phyloP scores from a whole-genome alignment of 2,888 invertebrate species.

The Rhagonycha lutea region DNA sequence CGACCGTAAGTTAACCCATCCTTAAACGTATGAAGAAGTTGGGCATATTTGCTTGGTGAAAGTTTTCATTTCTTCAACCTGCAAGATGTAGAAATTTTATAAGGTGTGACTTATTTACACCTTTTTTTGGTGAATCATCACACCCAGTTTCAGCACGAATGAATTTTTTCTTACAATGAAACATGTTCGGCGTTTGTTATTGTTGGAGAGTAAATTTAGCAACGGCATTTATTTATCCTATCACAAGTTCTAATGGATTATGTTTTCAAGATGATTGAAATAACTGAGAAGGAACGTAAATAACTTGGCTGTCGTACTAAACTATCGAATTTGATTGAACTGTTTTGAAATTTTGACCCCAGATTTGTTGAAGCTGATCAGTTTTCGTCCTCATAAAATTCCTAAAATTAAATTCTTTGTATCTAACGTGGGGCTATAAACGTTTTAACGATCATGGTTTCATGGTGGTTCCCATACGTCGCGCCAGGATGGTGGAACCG shows the following conservation, averaged over 20 bases:
- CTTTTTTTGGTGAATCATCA: not conserved
- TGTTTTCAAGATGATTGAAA: not conserved
- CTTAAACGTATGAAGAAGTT: not conserved
- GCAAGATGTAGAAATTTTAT: not conserved
- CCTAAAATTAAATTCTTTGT: not conserved
- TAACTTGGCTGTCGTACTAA: not conserved
- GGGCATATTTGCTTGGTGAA: not conserved
- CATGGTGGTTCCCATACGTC: not conserved
- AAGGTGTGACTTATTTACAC: not conserved
- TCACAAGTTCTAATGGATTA: not conserved
- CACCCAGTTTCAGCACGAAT: not conserved
- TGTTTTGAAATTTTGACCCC: not conserved
- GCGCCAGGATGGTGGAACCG: constrained; percentile 4
- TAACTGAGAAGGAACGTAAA: not conserved
- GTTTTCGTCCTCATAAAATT: too few species aligned
- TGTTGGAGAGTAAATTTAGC: not conserved
- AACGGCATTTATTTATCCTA: not conserved
- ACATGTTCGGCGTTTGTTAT: not conserved
- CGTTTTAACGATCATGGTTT: not conserved
- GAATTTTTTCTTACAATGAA: not conserved
- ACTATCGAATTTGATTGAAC: not conserved
- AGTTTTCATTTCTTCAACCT: not conserved
- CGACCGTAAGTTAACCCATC: not conserved
- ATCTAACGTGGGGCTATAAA: not conserved
- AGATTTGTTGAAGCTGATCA: not conserved